A percentile compares a stretch with the other conserved stretches of the same genome.
Evolutionary conservation across 2,113 vertebrate species (phyloP).

Genomic region (Acanthochromis polyacanthus): DNA sequence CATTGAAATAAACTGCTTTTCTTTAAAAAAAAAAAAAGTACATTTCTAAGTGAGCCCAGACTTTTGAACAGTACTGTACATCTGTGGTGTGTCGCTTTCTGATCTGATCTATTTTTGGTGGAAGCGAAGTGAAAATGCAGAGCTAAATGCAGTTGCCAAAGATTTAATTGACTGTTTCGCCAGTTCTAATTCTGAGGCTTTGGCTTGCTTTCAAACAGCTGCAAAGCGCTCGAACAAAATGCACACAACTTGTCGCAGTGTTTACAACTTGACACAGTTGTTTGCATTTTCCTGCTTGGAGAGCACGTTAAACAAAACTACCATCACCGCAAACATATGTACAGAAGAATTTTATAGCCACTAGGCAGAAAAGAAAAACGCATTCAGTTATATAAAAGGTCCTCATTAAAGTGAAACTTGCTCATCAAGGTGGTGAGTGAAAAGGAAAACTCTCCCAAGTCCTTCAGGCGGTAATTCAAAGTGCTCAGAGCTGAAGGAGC

Average conservation of each 20-base stretch:
- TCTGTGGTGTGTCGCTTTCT: background rate
- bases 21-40: too few species aligned
- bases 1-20: too few species aligned
- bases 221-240: slow-evolving; percentile 2
- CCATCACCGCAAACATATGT: slow-evolving; percentile 1
- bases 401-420: slow-evolving; percentile 1
- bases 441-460: background rate
- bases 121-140: background rate
- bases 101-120: background rate
- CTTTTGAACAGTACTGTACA: background rate
- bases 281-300: slow-evolving; percentile 41
- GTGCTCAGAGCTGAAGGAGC: slow-evolving; percentile 7
- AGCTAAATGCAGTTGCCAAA: slow-evolving; percentile 44
- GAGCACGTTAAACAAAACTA: slow-evolving; percentile 29
- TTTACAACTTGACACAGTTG: slow-evolving; percentile 45
- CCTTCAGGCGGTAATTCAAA: slow-evolving; percentile 17
- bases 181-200: slow-evolving; percentile 1
- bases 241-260: background rate
- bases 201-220: slow-evolving; percentile 24
- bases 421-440: slow-evolving; percentile 11
- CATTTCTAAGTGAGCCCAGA: too few species aligned
- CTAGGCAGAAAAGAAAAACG: background rate
- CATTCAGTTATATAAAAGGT: slow-evolving; percentile 2
- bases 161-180: slow-evolving; percentile 40
- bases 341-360: background rate